phyloP scores from a whole-genome alignment of 2,113 vertebrate species.

The Ardeotis arabs region DNA sequence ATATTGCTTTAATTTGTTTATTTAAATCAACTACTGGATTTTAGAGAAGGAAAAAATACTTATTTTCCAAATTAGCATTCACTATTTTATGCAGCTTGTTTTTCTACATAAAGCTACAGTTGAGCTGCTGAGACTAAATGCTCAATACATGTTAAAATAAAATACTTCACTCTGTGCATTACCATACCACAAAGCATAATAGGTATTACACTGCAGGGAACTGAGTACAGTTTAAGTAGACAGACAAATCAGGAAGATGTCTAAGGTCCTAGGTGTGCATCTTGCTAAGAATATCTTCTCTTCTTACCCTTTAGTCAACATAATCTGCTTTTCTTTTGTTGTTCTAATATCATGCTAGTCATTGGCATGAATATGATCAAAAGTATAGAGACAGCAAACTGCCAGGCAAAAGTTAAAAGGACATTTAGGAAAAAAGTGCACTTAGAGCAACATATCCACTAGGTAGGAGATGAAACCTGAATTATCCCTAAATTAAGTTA shows the following conservation, averaged over 20 bases:
- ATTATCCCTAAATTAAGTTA: not conserved
- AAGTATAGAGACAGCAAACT: not conserved
- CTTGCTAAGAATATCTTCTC: not conserved
- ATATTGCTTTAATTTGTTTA: not conserved
- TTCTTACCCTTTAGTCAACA: not conserved
- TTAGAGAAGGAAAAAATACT: not conserved
- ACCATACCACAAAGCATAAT: not conserved
- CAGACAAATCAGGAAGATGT: not conserved
- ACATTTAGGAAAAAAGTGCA: not conserved
- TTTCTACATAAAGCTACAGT: not conserved
- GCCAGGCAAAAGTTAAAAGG: not conserved
- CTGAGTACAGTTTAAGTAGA: rapidly evolving
- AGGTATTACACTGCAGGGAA: not conserved
- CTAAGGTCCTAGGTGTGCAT: not conserved
- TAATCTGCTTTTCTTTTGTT: not conserved
- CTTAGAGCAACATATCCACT: not conserved
- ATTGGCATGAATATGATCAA: not conserved
- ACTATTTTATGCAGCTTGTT: not conserved
- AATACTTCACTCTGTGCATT: not conserved
- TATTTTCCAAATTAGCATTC: not conserved
- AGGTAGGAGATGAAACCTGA: not conserved
- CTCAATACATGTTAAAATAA: not conserved
- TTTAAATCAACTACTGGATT: not conserved
- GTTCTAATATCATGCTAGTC: not conserved
- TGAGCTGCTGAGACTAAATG: not conserved